These are phyloP conservation scores for Ranitomeya imitator DNA, from an alignment of 2,113 vertebrate genomes.

Conservation along the genomic window DNA sequence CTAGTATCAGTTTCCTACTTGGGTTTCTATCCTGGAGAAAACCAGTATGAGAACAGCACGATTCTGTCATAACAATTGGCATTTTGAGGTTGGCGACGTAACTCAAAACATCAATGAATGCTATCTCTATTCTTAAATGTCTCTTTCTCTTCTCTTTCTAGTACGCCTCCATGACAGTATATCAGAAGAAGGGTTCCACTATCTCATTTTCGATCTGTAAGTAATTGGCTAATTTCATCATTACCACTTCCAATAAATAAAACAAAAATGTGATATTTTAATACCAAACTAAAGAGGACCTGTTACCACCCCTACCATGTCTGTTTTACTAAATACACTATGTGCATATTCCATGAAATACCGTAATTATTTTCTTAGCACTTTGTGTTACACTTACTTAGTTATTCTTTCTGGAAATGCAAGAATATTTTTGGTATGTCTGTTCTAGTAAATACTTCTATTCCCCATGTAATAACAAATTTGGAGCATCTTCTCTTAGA, in stretches of 20 bases:
- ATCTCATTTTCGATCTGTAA: conserved; percentile 96
- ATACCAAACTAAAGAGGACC: neutral
- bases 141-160: conserved; percentile 66
- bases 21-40: no score
- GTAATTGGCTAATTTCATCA: conserved; percentile 62
- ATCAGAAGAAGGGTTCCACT: conserved; percentile 95
- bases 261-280: neutral
- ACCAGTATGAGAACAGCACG: neutral
- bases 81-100: neutral
- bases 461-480: no score
- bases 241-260: neutral
- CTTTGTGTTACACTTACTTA: neutral
- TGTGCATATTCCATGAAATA: neutral
- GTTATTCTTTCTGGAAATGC: neutral
- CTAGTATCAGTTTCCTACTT: no score
- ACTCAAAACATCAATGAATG: neutral
- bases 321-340: neutral
- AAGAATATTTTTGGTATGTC: neutral
- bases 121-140: neutral
- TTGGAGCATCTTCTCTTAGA: no score
- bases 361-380: neutral
- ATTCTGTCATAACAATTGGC: neutral
- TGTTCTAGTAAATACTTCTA: no score
- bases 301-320: neutral
- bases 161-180: conserved; percentile 96